Evolutionary conservation across 2,113 vertebrate species (phyloP).

Genomic region (Pleuronectes platessa): DNA sequence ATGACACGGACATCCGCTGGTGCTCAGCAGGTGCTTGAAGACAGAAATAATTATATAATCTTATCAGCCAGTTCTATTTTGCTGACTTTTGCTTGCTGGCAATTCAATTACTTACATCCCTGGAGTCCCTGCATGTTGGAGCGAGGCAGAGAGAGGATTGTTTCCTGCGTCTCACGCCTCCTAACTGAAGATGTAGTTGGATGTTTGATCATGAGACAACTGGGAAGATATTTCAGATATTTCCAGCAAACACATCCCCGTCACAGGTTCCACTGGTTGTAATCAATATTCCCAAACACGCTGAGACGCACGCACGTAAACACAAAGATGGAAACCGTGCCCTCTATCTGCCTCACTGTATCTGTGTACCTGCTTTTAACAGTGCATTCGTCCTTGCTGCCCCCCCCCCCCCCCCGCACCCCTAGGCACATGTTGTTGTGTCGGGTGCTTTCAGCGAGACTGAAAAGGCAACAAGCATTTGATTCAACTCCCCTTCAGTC

Average conservation of each 20-base stretch:
- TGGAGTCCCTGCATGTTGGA: neutral
- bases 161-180: neutral
- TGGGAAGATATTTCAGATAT: neutral
- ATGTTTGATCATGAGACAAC: slow-evolving; percentile 2
- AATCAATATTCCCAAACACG: slow-evolving; percentile 3
- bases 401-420: neutral
- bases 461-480: neutral
- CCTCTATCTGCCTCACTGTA: neutral
- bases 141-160: neutral
- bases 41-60: slow-evolving; percentile 4
- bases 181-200: too few species aligned
- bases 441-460: slow-evolving; percentile 3
- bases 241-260: neutral
- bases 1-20: neutral
- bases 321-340: slow-evolving; percentile 28
- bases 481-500: neutral
- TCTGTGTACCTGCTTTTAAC: neutral
- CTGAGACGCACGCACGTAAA: slow-evolving; percentile 3
- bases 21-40: neutral
- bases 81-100: slow-evolving; percentile 15
- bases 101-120: slow-evolving; percentile 28
- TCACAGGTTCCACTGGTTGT: slow-evolving; percentile 6
- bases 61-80: slow-evolving; percentile 17
- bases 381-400: neutral
- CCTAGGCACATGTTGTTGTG: neutral